Percentiles rank a stretch among this genome's conserved stretches.
phyloP scores from a whole-genome alignment of 1,140 invertebrate species.

The Tetraneura akinire region DNA sequence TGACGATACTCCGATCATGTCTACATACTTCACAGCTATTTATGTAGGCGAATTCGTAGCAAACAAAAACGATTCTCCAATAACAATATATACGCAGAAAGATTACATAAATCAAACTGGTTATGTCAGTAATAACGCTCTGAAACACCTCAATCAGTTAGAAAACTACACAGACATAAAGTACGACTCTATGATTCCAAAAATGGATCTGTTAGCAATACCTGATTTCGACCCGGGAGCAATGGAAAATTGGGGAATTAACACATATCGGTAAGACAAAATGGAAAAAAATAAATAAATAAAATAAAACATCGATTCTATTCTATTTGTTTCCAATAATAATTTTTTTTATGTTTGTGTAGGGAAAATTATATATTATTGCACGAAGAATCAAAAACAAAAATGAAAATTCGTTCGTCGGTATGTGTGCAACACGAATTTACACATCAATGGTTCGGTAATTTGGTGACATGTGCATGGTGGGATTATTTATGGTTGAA shows the following conservation, averaged over 20 bases:
- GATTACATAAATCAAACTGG: conserved; percentile 62
- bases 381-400: neutral
- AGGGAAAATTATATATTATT: conserved; percentile 30
- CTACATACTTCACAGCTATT: conserved; percentile 75
- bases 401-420: conserved; percentile 57
- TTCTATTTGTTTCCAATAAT: neutral
- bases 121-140: conserved; percentile 59
- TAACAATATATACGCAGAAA: conserved; percentile 68
- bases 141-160: conserved; percentile 55
- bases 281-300: no score
- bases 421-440: conserved; percentile 63
- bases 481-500: conserved; percentile 64
- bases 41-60: conserved; percentile 66
- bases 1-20: conserved; percentile 64
- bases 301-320: no score
- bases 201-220: conserved; percentile 70
- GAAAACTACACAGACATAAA: conserved; percentile 53
- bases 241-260: conserved; percentile 81
- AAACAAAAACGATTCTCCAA: conserved; percentile 62
- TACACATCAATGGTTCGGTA: conserved; percentile 62
- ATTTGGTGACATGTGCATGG: conserved; percentile 60
- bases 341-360: neutral
- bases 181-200: conserved; percentile 58
- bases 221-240: conserved; percentile 79
- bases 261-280: conserved; percentile 62